A percentile compares a stretch with the other conserved stretches of the same genome.
phyloP scores from a whole-genome alignment of 2,797 vertebrate genomes.

The Sphenodon punctatus region DNA sequence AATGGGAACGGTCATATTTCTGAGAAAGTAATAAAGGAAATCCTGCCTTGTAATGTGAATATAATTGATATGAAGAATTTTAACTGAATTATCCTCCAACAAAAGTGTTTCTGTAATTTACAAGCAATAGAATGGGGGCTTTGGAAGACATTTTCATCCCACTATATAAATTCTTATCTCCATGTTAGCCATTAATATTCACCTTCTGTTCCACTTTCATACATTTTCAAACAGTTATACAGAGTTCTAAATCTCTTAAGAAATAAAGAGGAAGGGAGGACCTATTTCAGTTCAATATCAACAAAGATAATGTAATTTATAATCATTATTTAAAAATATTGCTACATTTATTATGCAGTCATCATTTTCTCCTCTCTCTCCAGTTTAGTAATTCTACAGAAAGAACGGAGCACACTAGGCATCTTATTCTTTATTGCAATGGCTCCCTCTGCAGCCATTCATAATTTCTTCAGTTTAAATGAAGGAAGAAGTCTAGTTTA shows the following conservation, averaged over 20 bases:
- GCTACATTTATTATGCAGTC: neutral
- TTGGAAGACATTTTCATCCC: neutral
- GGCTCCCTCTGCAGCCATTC: constrained; percentile 71
- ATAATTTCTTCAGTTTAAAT: constrained; percentile 52
- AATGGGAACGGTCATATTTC: neutral
- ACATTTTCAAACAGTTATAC: constrained; percentile 1
- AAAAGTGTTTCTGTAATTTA: too few relatives aligned
- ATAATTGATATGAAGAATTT: too few relatives aligned
- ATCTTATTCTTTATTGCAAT: constrained; percentile 53
- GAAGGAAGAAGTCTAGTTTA: neutral
- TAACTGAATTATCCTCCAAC: too few relatives aligned
- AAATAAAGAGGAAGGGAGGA: neutral
- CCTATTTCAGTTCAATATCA: neutral
- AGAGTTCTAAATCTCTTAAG: neutral
- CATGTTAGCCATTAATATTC: too few relatives aligned
- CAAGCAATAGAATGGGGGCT: neutral
- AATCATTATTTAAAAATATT: neutral
- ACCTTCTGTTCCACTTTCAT: constrained; percentile 6
- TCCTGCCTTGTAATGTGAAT: too few relatives aligned
- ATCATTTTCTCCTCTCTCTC: neutral
- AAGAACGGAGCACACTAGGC: constrained; percentile 22
- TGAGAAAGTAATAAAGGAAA: too few relatives aligned
- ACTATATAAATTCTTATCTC: too few relatives aligned
- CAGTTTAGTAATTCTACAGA: constrained; percentile 5
- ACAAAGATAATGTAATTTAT: neutral